phyloP scores from a whole-genome alignment of 2,888 invertebrate genomes.

The Hoplodrina ambigua region DNA sequence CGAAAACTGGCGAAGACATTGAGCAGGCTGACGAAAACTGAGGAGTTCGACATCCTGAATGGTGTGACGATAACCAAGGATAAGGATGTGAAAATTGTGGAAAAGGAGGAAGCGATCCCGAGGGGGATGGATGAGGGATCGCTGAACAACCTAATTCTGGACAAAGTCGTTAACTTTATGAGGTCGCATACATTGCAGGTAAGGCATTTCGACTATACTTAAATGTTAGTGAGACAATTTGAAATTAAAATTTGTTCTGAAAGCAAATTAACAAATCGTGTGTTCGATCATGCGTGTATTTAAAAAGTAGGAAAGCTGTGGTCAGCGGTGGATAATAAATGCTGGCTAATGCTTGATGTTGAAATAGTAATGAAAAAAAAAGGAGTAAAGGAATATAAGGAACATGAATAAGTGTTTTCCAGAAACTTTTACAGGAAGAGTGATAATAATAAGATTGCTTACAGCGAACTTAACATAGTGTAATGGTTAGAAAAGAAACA shows the following conservation, averaged over 20 bases:
- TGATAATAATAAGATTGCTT: no score
- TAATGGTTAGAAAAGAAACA: background rate
- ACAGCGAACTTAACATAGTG: background rate
- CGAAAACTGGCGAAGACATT: conserved; percentile 94
- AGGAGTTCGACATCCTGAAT: conserved; percentile 92
- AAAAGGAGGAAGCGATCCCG: conserved; percentile 93
- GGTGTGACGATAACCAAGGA: conserved; percentile 94
- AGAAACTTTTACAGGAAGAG: background rate
- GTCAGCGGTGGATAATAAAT: no score
- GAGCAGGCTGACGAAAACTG: conserved; percentile 93
- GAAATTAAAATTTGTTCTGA: background rate
- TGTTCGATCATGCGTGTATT: background rate
- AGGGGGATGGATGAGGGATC: conserved; percentile 93
- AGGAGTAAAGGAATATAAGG: no score
- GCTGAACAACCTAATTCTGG: conserved; percentile 93
- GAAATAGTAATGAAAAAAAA: no score
- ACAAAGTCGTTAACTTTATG: conserved; percentile 94
- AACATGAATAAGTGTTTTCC: background rate
- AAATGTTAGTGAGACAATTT: background rate
- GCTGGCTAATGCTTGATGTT: no score
- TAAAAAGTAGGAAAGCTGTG: background rate
- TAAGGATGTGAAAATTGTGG: conserved; percentile 87
- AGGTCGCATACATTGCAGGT: conserved; percentile 95
- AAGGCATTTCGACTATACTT: conserved; percentile 52
- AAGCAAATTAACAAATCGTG: background rate